These are phyloP conservation scores for Pongo abelii DNA, from an alignment of 2,113 vertebrate genomes.

Conservation along the genomic window DNA sequence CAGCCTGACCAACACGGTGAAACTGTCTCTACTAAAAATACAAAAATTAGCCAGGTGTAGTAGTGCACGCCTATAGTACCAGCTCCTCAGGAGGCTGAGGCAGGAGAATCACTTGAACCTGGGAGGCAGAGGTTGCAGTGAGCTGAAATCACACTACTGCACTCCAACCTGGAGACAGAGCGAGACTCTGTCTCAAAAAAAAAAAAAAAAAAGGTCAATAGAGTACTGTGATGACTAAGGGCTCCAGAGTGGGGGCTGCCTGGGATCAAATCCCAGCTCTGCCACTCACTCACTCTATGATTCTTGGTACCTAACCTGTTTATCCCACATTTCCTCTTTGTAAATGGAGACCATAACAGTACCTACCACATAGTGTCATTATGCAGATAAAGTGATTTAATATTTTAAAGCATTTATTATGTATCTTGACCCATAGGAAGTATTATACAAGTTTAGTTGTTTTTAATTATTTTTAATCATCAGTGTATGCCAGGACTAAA, in stretches of 20 bases:
- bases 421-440: neutral
- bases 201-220: too few relatives aligned
- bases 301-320: neutral
- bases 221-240: neutral
- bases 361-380: neutral
- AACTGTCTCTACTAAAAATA: too few relatives aligned
- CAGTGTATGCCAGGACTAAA: neutral
- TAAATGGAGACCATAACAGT: neutral
- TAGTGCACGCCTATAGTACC: too few relatives aligned
- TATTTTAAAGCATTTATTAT: neutral
- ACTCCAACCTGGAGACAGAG: too few relatives aligned
- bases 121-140: too few relatives aligned
- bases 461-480: neutral
- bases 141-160: too few relatives aligned
- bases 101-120: too few relatives aligned
- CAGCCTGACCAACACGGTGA: too few relatives aligned
- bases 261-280: neutral
- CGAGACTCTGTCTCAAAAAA: too few relatives aligned
- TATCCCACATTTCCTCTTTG: neutral
- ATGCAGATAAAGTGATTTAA: neutral
- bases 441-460: neutral
- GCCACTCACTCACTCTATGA: neutral
- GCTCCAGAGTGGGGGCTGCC: neutral
- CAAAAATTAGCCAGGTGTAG: too few relatives aligned
- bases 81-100: too few relatives aligned